These are phyloP conservation scores for Chloroceryle aenea DNA, from an alignment of 2,113 vertebrate genomes.

Conservation along the genomic window DNA sequence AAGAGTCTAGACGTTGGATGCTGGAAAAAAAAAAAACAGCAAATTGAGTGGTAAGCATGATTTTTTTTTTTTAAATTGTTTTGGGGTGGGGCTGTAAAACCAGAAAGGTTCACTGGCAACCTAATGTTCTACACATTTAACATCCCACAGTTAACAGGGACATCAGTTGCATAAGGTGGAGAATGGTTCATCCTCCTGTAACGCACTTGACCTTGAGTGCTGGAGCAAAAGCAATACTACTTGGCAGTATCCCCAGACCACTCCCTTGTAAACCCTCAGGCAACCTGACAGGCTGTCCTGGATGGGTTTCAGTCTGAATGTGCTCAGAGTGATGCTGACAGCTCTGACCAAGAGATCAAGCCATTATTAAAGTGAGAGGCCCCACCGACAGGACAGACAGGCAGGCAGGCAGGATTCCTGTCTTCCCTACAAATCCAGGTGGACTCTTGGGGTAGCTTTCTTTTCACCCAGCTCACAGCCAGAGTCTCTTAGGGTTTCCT, in stretches of 20 bases:
- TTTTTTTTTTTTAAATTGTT: neutral
- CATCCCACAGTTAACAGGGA: neutral
- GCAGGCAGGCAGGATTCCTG: rapidly evolving
- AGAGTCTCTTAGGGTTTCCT: neutral
- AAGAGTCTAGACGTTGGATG: neutral
- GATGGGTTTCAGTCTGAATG: neutral
- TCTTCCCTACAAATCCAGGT: neutral
- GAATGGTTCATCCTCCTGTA: neutral
- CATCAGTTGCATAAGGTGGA: neutral
- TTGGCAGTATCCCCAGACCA: neutral
- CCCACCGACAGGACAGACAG: neutral
- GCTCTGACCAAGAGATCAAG: neutral
- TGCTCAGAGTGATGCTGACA: neutral
- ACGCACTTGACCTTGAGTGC: neutral
- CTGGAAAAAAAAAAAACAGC: neutral
- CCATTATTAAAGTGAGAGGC: neutral
- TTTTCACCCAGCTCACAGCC: neutral
- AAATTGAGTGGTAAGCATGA: neutral
- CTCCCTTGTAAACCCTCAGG: neutral
- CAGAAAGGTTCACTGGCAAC: neutral
- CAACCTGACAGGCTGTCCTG: neutral
- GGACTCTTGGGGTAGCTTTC: neutral
- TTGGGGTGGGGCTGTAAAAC: neutral
- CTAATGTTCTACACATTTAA: neutral
- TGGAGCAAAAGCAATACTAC: neutral